Evolutionary conservation across 2,888 invertebrate genomes (phyloP).

Genomic region (Heteromurus nitidus): DNA sequence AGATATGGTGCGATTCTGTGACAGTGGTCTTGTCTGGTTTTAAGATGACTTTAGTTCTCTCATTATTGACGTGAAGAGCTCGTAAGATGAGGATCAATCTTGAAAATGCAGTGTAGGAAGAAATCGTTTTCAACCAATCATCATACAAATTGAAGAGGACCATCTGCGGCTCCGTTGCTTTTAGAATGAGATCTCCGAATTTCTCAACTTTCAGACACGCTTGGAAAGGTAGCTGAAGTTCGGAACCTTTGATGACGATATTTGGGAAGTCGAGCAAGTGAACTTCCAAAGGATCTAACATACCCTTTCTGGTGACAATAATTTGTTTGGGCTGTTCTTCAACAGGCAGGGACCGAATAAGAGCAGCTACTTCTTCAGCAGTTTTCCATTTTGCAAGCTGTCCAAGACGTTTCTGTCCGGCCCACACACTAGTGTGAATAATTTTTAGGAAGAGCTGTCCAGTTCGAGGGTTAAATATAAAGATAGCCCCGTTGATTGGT

Average conservation of each 20-base stretch:
- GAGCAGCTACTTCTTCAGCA: slow-evolving; percentile 99
- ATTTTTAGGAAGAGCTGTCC: slow-evolving; percentile 99
- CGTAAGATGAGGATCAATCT: slow-evolving; percentile 96
- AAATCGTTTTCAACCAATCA: slow-evolving; percentile 99
- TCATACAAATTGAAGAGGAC: slow-evolving; percentile 99
- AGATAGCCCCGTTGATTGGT: slow-evolving; percentile 99
- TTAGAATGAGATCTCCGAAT: slow-evolving; percentile 98
- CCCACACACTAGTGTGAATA: slow-evolving; percentile 99
- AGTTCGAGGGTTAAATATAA: slow-evolving; percentile 99
- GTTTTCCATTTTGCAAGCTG: slow-evolving; percentile 99
- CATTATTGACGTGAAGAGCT: slow-evolving; percentile 98
- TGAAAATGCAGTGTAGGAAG: slow-evolving; percentile 99
- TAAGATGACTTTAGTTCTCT: slow-evolving; percentile 97
- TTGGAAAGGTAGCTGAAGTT: slow-evolving; percentile 98
- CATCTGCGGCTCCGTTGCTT: slow-evolving; percentile 99
- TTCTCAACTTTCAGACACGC: slow-evolving; percentile 99
- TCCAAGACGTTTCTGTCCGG: slow-evolving; percentile 99
- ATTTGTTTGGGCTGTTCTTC: slow-evolving; percentile 99
- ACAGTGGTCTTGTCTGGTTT: slow-evolving; percentile 99
- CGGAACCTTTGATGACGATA: slow-evolving; percentile 99
- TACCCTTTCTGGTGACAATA: slow-evolving; percentile 99
- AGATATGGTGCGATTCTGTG: slow-evolving; percentile 99
- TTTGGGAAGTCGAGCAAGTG: slow-evolving; percentile 99
- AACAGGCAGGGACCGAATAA: slow-evolving; percentile 98
- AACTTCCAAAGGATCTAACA: slow-evolving; percentile 99